Percentiles rank a stretch among this genome's conserved stretches.
Evolutionary conservation across 2,113 vertebrate genomes (phyloP).

Genomic region (Plecotus auritus): DNA sequence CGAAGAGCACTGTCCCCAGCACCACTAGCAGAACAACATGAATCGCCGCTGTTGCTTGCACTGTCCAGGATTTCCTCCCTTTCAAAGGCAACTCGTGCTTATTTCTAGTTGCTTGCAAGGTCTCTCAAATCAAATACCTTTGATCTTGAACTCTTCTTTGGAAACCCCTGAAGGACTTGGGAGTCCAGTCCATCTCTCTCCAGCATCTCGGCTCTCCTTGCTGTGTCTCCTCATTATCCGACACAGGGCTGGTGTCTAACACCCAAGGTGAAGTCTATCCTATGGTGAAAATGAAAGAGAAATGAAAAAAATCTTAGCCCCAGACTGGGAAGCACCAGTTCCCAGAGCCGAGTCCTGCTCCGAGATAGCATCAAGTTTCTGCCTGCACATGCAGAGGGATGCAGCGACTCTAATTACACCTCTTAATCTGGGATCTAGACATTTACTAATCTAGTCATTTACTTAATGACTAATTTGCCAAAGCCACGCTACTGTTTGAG

Average conservation of each 20-base stretch:
- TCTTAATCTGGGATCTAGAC: background rate
- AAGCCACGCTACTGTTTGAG: background rate
- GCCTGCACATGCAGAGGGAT: background rate
- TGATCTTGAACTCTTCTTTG: background rate
- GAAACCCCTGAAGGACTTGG: background rate
- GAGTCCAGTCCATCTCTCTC: background rate
- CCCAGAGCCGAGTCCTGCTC: background rate
- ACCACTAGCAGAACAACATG: fast-evolving
- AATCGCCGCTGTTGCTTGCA: fast-evolving
- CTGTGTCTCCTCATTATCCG: background rate
- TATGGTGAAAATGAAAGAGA: background rate
- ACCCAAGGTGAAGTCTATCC: background rate
- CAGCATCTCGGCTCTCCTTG: too few relatives aligned
- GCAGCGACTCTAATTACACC: background rate
- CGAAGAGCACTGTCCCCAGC: background rate
- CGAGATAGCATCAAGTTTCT: background rate
- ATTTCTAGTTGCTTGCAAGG: fast-evolving
- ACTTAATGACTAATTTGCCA: background rate
- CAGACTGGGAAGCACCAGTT: background rate
- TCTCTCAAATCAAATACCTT: background rate
- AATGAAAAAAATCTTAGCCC: background rate
- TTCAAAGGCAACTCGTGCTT: background rate
- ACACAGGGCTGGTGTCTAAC: background rate
- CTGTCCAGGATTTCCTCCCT: background rate
- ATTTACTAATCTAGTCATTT: background rate